phyloP scores from a whole-genome alignment of 2,113 vertebrate genomes.

The Podocnemis expansa region DNA sequence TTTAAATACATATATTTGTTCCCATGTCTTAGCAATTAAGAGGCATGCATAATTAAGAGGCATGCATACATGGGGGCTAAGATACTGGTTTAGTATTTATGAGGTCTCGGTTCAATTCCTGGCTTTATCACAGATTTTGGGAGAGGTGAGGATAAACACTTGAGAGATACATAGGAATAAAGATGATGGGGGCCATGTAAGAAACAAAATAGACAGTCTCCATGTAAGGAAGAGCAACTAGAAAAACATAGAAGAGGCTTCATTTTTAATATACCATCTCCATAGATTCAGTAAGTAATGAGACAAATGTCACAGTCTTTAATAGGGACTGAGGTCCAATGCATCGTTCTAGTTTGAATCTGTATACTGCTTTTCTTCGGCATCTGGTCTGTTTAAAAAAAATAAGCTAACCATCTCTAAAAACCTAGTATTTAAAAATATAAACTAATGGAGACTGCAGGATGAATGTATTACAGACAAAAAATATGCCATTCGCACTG shows the following conservation, averaged over 20 bases:
- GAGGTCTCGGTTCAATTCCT: not conserved
- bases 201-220: not conserved
- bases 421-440: not conserved
- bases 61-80: not conserved
- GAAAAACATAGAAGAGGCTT: not conserved
- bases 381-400: not conserved
- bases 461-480: not conserved
- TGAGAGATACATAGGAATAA: not conserved
- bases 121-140: not conserved
- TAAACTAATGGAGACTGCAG: not conserved
- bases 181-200: not conserved
- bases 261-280: not conserved
- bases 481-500: not conserved
- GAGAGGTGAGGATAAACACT: not conserved
- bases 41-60: not conserved
- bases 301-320: not conserved
- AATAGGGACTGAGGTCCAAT: not conserved
- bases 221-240: fast-evolving
- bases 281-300: not conserved
- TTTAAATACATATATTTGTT: not conserved
- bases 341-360: not conserved
- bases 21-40: not conserved
- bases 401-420: not conserved
- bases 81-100: not conserved
- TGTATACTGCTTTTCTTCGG: not conserved